Conservation (phyloP, 2,888 invertebrate genomes). For the Ophioninae sp. region DNA sequence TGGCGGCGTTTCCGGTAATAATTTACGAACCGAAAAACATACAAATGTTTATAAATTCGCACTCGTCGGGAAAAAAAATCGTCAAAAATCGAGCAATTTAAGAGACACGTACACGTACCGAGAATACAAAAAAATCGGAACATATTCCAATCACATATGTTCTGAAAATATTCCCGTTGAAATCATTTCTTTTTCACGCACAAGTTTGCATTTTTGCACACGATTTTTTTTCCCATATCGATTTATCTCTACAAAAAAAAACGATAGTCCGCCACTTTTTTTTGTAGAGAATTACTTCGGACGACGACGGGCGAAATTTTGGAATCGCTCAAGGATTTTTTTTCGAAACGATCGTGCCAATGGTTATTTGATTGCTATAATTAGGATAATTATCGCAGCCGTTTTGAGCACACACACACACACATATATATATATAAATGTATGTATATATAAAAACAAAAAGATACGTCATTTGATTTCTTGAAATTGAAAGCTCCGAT, state of each 20-base stretch:
- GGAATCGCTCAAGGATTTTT: neutral
- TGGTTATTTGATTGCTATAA: neutral
- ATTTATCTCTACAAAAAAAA: neutral
- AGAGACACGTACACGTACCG: neutral
- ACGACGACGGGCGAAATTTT: neutral
- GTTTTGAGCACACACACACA: neutral
- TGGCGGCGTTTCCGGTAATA: conserved; percentile 15
- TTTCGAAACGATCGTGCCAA: conserved; percentile 3
- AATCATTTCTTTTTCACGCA: neutral
- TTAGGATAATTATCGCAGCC: neutral
- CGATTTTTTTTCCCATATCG: neutral
- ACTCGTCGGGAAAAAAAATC: neutral
- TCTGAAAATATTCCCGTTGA: neutral
- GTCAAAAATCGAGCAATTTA: neutral
- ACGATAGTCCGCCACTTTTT: neutral
- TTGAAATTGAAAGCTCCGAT: conserved; percentile 34
- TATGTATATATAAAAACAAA: neutral
- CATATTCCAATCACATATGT: neutral
- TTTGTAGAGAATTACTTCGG: neutral
- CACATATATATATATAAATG: conserved; percentile 7
- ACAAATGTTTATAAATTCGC: neutral
- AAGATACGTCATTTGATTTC: conserved; percentile 3
- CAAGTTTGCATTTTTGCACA: neutral
- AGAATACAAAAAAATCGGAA: neutral
- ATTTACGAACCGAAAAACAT: neutral